phyloP scores from a whole-genome alignment of 1,140 invertebrate genomes.

The Whitmania pigra region DNA sequence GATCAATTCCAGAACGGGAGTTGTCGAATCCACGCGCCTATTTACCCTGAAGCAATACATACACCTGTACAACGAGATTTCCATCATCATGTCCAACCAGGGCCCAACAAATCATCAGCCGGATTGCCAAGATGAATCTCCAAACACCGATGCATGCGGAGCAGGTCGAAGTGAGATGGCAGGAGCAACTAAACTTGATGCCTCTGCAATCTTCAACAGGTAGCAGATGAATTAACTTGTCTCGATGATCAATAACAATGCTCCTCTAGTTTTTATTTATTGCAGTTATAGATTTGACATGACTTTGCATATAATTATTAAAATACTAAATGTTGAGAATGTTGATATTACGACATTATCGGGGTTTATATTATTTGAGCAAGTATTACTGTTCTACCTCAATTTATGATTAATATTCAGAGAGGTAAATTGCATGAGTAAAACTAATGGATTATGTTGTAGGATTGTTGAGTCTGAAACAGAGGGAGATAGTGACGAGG shows the following conservation, averaged over 20 bases:
- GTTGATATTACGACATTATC: no score
- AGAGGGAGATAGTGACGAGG: constrained; percentile 28
- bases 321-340: no score
- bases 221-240: not conserved
- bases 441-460: no score
- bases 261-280: no score
- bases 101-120: constrained; percentile 13
- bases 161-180: not conserved
- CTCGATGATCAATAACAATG: no score
- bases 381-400: no score
- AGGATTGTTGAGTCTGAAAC: no score
- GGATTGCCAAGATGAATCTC: constrained; percentile 7
- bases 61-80: constrained; percentile 37
- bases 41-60: constrained; percentile 50
- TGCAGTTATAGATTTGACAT: no score
- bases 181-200: not conserved
- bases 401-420: not conserved
- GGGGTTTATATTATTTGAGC: no score
- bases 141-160: no score
- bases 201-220: not conserved
- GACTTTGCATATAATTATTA: no score
- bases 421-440: not conserved
- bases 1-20: constrained; percentile 30
- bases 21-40: constrained; percentile 47
- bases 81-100: constrained; percentile 24